phyloP scores from a whole-genome alignment of 2,797 vertebrate species.

The Nothura maculosa region DNA sequence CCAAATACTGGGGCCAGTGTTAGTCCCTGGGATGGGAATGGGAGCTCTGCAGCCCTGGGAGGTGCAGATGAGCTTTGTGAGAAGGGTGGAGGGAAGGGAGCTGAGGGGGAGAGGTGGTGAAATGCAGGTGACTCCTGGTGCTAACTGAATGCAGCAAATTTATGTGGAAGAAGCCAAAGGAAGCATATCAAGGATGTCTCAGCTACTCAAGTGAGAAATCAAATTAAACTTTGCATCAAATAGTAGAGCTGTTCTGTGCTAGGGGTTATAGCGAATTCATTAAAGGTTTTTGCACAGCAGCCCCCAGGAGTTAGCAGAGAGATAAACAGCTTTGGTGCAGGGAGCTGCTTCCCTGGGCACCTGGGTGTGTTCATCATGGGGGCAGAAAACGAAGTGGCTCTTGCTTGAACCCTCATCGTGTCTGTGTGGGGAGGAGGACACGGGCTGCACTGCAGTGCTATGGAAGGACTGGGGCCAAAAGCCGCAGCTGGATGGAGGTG shows the following conservation, averaged over 20 bases:
- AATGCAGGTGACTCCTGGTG: not conserved
- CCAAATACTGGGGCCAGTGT: not conserved
- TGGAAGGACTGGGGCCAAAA: not conserved
- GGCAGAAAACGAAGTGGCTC: not conserved
- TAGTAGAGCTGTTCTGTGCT: slow-evolving; percentile 19
- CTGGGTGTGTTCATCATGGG: not conserved
- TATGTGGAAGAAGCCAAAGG: slow-evolving; percentile 29
- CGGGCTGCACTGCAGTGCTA: accelerated
- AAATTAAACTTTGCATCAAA: slow-evolving; percentile 71
- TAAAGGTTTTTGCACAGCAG: not conserved
- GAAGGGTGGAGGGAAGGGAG: not conserved
- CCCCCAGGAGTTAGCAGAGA: not conserved
- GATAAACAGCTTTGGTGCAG: not conserved
- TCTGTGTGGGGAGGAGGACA: not conserved
- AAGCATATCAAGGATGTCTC: slow-evolving; percentile 59
- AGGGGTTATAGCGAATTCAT: slow-evolving; percentile 11
- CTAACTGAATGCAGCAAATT: slow-evolving; percentile 11
- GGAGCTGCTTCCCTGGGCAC: not conserved
- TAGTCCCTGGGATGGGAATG: not conserved
- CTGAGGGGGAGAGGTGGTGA: not conserved
- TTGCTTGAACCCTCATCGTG: not conserved
- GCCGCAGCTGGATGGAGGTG: not conserved
- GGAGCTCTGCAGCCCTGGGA: not conserved
- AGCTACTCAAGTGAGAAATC: slow-evolving; percentile 73
- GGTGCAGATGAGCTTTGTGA: not conserved